These are phyloP conservation scores for Pogonognathellus flavescens DNA, from an alignment of 1,140 invertebrate species.

Conservation along the genomic window DNA sequence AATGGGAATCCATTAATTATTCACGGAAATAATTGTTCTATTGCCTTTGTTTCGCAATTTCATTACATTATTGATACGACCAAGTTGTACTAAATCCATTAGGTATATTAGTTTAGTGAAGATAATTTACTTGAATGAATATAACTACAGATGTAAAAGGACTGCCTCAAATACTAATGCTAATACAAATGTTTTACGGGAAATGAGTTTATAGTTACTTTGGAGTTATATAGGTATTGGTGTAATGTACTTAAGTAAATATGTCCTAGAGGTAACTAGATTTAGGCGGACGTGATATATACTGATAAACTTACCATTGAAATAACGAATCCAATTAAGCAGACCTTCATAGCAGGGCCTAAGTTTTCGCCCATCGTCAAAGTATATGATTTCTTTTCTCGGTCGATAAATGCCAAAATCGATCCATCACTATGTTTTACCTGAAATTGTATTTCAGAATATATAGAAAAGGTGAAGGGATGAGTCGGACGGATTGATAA, in stretches of 20 bases:
- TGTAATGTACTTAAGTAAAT: too few species aligned
- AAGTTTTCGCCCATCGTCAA: slow-evolving; percentile 61
- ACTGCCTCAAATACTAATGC: too few species aligned
- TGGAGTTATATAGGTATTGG: too few species aligned
- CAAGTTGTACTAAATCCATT: neutral
- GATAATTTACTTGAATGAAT: too few species aligned
- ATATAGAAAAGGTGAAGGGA: neutral
- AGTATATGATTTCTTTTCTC: slow-evolving; percentile 57
- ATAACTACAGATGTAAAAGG: too few species aligned
- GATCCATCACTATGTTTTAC: slow-evolving; percentile 61
- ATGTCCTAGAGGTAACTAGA: too few species aligned
- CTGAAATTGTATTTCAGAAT: slow-evolving; percentile 19
- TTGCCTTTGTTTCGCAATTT: neutral
- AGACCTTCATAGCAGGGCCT: slow-evolving; percentile 53
- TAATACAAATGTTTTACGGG: too few species aligned
- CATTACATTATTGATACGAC: neutral
- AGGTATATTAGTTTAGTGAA: neutral
- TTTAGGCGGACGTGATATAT: too few species aligned
- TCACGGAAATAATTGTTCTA: neutral
- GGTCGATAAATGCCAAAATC: slow-evolving; percentile 60
- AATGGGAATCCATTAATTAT: slow-evolving; percentile 23
- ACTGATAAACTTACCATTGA: slow-evolving; percentile 52
- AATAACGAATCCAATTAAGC: slow-evolving; percentile 61
- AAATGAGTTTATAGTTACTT: too few species aligned
- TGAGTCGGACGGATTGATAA: neutral